Evolutionary conservation across 2,113 vertebrate genomes (phyloP), one percentile per base, ranked within the genome.

Genomic region (Elephantulus edwardii): DNA sequence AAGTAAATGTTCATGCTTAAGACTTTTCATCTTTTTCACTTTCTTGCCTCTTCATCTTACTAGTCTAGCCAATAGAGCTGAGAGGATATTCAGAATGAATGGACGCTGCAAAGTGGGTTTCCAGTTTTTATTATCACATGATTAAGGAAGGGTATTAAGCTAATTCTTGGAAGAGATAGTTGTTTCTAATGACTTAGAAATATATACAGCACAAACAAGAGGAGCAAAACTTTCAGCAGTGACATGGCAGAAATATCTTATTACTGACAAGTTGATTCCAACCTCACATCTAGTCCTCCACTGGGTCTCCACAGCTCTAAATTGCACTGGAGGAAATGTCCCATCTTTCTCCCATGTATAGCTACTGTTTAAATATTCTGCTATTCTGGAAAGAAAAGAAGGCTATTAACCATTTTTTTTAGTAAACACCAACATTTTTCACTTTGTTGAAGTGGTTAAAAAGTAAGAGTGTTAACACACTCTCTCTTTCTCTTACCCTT

Each of bases 101-200:
- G 35, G 22, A 56, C 72, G 44, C 35, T 76, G 28, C 33, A 77
- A 74, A 72, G 56, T 86, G 83, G 28, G 44, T 91, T 93, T 91
- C 40, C 26, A 19, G 48, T 76, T 94, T 94, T 83, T 70, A 90
- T 93, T 91, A 83, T 80, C 83, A 81, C 72, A 35, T 74, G 38
- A 86, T 62, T 85, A 92, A 83, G n/a, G 58, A 78, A 79, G 70
- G 40, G 7, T 22, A 30, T 85, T 68, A 86, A 90, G 60, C 10
- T 71, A 80, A 85, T 68, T 56, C n/a, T 26, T 28, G 24, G 19
- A 56, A 70, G 66, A 78, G 56, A 90, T 0, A 60, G 30, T 46
- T 7, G 35, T 40, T 72, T 13, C 46, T 46, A 52, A 20, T 38
- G 82, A 46, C 38, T 72, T 72, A 44, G 35, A 70, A 54, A 66